Evolutionary conservation across 2,888 invertebrate species (phyloP).

Genomic region (Linnaemya vulpina): DNA sequence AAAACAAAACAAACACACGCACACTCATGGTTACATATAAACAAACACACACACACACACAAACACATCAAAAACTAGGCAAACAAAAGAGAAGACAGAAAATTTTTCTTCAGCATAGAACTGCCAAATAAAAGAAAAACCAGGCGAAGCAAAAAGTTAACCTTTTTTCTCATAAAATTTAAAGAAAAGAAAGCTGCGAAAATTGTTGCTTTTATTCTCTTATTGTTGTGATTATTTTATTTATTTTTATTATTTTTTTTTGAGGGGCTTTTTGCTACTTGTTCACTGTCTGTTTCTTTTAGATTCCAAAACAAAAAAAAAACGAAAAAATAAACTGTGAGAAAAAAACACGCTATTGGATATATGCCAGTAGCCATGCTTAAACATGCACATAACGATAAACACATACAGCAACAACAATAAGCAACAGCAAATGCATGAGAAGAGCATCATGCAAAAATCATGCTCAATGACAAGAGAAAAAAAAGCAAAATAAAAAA

Average conservation of each 20-base stretch:
- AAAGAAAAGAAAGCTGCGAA: constrained; percentile 59
- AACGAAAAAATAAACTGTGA: no score
- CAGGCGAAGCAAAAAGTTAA: neutral
- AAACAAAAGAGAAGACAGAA: constrained; percentile 7
- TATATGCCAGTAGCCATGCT: constrained; percentile 68
- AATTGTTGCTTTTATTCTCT: constrained; percentile 70
- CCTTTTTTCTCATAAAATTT: neutral
- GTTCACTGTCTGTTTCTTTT: constrained; percentile 47
- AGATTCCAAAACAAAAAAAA: neutral
- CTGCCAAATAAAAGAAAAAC: constrained; percentile 28
- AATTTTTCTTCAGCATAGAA: constrained; percentile 39
- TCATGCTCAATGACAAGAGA: constrained; percentile 12
- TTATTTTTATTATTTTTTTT: constrained; percentile 7
- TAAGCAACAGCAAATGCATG: constrained; percentile 57
- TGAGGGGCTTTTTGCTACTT: constrained; percentile 25
- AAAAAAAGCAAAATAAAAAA: neutral
- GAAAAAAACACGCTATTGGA: constrained; percentile 58
- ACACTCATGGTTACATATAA: neutral
- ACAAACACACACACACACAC: neutral
- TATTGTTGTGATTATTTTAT: neutral
- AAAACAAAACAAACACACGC: constrained; percentile 16
- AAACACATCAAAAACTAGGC: constrained; percentile 19
- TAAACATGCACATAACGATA: constrained; percentile 27
- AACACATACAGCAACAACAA: constrained; percentile 45
- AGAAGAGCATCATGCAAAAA: constrained; percentile 50